Base-by-base conservation (phyloP, 1,140 invertebrate species). In the Leptoteleia sp. region DNA sequence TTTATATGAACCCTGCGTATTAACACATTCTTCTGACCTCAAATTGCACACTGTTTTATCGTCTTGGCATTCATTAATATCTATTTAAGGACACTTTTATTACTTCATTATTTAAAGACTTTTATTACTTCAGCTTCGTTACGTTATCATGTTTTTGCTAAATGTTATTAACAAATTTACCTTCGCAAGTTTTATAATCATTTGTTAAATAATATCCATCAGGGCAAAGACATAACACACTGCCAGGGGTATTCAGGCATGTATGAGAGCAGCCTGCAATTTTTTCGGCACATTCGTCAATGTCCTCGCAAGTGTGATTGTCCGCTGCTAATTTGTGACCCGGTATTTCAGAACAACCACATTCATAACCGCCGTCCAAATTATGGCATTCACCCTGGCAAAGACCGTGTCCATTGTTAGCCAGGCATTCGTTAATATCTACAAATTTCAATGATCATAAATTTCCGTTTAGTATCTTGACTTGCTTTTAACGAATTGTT, bases 381-480 rank as follows among this genome's bases (percentile, higher is more conserved):
- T 95, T 94, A 48, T 87, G 84, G 83, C 94, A 95, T 16, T 84
- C 87, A 47, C 91, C 92, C 81, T 94, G 92, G 82, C 93, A 94
- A 12, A 93, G 92, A 1, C 93, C 93, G 68, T 93, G 93, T 1
- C 93, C 92, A 81, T 92, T 92, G 62, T 92, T 90, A 62, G 82
- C 55, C 2, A 91, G 81, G 76, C 93, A 93, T 83, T 93, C 93
- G 82, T 93, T 91, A 33, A 92, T 87, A 83, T 93, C 93, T 91
- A 80, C 45, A 68, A 50, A 68, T 62, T 55, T 64, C 22, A 38
- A 55, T 55, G 40, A 50, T 33, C 40, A 73, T 73, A 64, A 62
- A 72, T 72, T 31, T 31, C n/a, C n/a, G n/a, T n/a, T n/a, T n/a
- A n/a, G n/a, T n/a, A n/a, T n/a, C n/a, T n/a, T n/a, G n/a, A n/a